Evolutionary conservation across 2,888 invertebrate species (phyloP).

Genomic region (Pollenia labialis): DNA sequence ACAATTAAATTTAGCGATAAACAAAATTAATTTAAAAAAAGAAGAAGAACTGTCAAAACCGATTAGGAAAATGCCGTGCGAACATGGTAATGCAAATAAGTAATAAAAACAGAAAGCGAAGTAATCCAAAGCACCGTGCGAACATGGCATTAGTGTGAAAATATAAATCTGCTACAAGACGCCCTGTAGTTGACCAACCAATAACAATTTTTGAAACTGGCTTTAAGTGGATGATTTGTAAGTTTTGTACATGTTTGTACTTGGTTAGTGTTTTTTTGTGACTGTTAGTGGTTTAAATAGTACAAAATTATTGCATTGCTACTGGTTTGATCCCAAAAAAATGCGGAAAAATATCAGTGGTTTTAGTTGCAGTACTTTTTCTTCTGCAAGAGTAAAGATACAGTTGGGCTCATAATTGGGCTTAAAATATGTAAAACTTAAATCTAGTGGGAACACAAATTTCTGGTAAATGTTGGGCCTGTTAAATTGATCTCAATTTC

Average conservation of each 20-base stretch:
- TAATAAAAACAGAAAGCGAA: too few relatives aligned
- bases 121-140: too few relatives aligned
- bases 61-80: too few relatives aligned
- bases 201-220: conserved; percentile 8
- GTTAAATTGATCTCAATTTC: conserved; percentile 21
- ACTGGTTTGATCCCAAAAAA: conserved; percentile 29
- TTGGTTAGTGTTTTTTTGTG: background rate
- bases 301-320: conserved; percentile 61
- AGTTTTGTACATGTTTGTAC: background rate
- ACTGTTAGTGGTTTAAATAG: conserved; percentile 37
- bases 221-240: background rate
- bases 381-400: background rate
- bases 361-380: conserved; percentile 50
- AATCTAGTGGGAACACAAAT: conserved; percentile 56
- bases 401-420: conserved; percentile 55
- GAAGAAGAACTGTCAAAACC: too few relatives aligned
- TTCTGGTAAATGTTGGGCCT: conserved; percentile 30
- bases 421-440: conserved; percentile 54
- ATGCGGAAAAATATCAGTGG: conserved; percentile 38
- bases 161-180: too few relatives aligned
- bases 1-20: too few relatives aligned
- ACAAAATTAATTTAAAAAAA: too few relatives aligned
- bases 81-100: too few relatives aligned
- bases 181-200: conserved; percentile 22
- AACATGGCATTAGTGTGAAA: too few relatives aligned